Conservation (phyloP, 2,888 invertebrate genomes). For the Plutella xylostella region DNA sequence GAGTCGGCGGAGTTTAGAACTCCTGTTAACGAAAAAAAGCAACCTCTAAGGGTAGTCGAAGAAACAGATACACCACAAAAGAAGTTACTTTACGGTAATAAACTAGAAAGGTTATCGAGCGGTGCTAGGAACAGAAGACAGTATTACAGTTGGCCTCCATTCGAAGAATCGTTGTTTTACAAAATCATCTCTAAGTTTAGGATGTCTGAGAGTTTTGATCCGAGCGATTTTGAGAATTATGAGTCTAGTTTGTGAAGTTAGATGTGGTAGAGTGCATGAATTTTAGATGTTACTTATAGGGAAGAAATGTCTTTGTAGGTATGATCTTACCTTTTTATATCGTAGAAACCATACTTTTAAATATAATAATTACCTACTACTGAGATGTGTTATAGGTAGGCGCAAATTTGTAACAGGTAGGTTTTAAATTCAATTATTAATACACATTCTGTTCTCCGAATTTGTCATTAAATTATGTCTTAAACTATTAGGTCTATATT, state of each 20-base stretch:
- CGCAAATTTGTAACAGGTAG: no score
- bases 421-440: no score
- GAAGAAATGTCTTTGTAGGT: no score
- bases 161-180: slow-evolving; percentile 50
- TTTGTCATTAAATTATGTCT: no score
- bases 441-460: no score
- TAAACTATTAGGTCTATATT: no score
- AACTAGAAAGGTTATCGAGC: slow-evolving; percentile 22
- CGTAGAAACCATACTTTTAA: no score
- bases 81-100: slow-evolving; percentile 29
- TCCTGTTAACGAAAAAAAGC: slow-evolving; percentile 11
- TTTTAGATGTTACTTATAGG: no score
- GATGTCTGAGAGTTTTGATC: slow-evolving; percentile 58
- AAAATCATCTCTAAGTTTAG: slow-evolving; percentile 50
- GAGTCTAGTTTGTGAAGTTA: slow-evolving; percentile 12
- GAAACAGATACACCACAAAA: slow-evolving; percentile 19
- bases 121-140: slow-evolving; percentile 19
- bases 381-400: no score
- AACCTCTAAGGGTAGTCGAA: slow-evolving; percentile 2
- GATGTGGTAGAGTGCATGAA: no score
- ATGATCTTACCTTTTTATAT: no score
- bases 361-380: no score
- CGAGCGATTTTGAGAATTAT: slow-evolving; percentile 32
- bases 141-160: slow-evolving; percentile 55
- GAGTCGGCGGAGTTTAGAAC: slow-evolving; percentile 16